phyloP scores from a whole-genome alignment of 2,797 vertebrate genomes.

The Anas bahamensis region DNA sequence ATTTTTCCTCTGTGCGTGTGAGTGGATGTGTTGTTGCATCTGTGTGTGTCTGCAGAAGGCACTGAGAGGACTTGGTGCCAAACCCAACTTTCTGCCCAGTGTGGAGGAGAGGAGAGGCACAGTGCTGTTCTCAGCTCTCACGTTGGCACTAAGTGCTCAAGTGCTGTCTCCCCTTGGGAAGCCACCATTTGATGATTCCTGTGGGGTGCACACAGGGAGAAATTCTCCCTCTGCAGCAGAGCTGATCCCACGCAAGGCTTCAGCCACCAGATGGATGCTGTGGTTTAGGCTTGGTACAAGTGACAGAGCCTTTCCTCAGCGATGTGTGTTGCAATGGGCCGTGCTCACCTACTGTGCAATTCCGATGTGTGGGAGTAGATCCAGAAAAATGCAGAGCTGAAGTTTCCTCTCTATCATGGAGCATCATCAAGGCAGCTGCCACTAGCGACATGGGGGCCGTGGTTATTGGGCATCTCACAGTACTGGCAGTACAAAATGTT shows the following conservation, averaged over 20 bases:
- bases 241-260: not conserved
- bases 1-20: not conserved
- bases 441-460: accelerated
- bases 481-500: not conserved
- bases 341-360: not conserved
- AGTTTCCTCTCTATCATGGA: not conserved
- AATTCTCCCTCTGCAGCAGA: too few relatives aligned
- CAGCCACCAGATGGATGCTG: not conserved
- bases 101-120: not conserved
- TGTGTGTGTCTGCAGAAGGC: not conserved
- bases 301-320: not conserved
- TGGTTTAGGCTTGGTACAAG: not conserved
- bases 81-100: not conserved
- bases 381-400: not conserved
- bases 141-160: not conserved
- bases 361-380: not conserved
- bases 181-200: accelerated
- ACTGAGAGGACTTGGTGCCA: not conserved
- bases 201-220: not conserved
- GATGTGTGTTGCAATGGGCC: accelerated
- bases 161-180: not conserved
- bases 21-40: not conserved
- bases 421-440: not conserved
- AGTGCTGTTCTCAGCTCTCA: not conserved
- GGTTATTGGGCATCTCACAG: not conserved